A percentile compares a stretch with the other conserved stretches of the same genome.
Evolutionary conservation across 2,888 invertebrate species (phyloP).

Genomic region (Eueremaeus valkanovi): DNA sequence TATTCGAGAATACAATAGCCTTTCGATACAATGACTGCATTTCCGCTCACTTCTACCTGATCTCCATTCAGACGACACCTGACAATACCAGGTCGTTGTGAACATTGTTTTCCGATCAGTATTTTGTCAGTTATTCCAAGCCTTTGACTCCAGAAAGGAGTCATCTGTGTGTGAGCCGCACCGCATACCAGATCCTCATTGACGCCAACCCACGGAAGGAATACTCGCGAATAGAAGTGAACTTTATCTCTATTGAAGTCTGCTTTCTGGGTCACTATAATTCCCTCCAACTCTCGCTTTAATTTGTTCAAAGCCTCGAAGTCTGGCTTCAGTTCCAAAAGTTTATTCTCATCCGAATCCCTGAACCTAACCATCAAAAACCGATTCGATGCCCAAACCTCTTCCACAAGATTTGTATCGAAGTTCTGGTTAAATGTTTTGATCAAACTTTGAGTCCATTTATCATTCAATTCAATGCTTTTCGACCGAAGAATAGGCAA

Average conservation of each 20-base stretch:
- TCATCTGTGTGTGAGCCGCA: slow-evolving; percentile 55
- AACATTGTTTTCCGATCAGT: slow-evolving; percentile 4
- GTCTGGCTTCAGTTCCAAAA: slow-evolving; percentile 45
- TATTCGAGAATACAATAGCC: too few species aligned
- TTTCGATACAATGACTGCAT: background rate
- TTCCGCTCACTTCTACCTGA: background rate
- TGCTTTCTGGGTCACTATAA: slow-evolving; percentile 51
- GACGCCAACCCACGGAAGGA: slow-evolving; percentile 56
- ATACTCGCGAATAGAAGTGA: slow-evolving; percentile 55
- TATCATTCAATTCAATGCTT: slow-evolving; percentile 45
- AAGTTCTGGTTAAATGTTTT: background rate
- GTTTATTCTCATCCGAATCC: slow-evolving; percentile 43
- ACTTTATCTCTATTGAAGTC: slow-evolving; percentile 37
- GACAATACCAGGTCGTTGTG: background rate
- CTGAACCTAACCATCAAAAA: slow-evolving; percentile 50
- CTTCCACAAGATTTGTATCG: slow-evolving; percentile 46
- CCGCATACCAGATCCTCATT: slow-evolving; percentile 55
- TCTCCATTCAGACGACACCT: background rate
- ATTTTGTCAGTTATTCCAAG: background rate
- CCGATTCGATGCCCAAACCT: slow-evolving; percentile 48
- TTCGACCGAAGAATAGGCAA: slow-evolving; percentile 52
- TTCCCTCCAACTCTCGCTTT: slow-evolving; percentile 47
- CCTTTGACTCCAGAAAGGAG: slow-evolving; percentile 53
- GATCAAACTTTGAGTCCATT: slow-evolving; percentile 46
- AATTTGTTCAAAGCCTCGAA: slow-evolving; percentile 38